A percentile compares a stretch with the other conserved stretches of the same genome.
These are phyloP conservation scores for Syngnathus rostellatus DNA, from an alignment of 2,797 vertebrate genomes.

Conservation along the genomic window DNA sequence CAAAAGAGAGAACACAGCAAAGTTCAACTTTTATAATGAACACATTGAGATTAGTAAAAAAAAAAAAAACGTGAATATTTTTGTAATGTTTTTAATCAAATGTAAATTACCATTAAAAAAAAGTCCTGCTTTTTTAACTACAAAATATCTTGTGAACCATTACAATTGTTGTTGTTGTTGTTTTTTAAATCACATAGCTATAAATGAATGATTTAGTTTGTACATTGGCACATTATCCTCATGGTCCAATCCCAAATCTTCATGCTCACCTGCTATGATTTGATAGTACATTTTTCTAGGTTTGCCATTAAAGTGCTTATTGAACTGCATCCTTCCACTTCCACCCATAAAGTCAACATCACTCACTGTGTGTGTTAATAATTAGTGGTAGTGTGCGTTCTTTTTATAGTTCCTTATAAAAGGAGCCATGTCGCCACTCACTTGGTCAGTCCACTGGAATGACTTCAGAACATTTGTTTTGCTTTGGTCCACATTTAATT, in stretches of 20 bases:
- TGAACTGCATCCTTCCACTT: conserved; percentile 15
- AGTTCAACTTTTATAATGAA: neutral
- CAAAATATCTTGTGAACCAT: too few relatives aligned
- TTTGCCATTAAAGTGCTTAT: conserved; percentile 9
- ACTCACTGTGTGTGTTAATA: conserved; percentile 32
- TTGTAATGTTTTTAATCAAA: neutral
- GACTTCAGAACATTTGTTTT: neutral
- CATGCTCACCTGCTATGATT: too few relatives aligned
- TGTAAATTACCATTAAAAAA: neutral
- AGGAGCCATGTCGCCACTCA: conserved; percentile 5
- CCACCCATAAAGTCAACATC: conserved; percentile 50
- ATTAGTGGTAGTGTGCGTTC: conserved; percentile 19
- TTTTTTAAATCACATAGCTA: too few relatives aligned
- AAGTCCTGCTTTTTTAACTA: too few relatives aligned
- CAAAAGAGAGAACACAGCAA: neutral
- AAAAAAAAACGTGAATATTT: neutral
- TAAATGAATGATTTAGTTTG: too few relatives aligned
- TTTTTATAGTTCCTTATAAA: conserved; percentile 49
- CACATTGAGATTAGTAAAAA: neutral
- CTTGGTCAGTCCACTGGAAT: neutral
- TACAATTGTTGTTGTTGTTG: too few relatives aligned
- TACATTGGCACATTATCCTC: too few relatives aligned
- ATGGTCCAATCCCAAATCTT: neutral
- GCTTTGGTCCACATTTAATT: too few relatives aligned
- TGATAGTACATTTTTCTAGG: neutral